Conservation (phyloP, 2,113 vertebrate species). For the Casuarius casuarius region DNA sequence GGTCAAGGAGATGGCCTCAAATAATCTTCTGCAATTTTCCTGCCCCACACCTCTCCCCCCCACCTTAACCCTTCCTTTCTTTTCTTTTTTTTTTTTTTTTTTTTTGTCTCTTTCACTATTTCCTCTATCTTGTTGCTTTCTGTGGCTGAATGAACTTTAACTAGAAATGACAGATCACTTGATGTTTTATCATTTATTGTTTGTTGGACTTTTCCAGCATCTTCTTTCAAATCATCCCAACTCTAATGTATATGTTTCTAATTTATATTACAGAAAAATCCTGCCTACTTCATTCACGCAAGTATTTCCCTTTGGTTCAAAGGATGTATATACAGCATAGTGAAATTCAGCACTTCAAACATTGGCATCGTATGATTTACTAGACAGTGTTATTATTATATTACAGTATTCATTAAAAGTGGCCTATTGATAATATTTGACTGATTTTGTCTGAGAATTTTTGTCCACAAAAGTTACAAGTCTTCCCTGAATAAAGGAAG, state of each 20-base stretch:
- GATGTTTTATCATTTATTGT: not conserved
- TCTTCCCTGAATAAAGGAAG: not conserved
- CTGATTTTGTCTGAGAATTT: not conserved
- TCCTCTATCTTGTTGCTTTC: slow-evolving; percentile 6
- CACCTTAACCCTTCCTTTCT: not conserved
- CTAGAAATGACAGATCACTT: slow-evolving; percentile 39
- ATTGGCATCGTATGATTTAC: not conserved
- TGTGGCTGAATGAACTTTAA: not conserved
- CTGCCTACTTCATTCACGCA: not conserved
- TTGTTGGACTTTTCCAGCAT: not conserved
- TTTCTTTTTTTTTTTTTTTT: not conserved
- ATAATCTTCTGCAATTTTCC: slow-evolving; percentile 46
- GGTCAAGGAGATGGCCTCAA: slow-evolving; percentile 37
- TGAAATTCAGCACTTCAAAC: not conserved
- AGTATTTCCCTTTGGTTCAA: not conserved
- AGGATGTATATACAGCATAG: not conserved
- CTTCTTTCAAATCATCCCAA: slow-evolving; percentile 1
- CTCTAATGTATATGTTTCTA: not conserved
- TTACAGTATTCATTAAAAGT: not conserved
- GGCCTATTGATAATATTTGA: not conserved
- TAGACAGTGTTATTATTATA: not conserved
- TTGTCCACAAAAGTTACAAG: not conserved
- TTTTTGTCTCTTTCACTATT: not conserved
- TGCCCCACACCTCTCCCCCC: not conserved
- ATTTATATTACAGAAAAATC: not conserved